Conservation (phyloP, 2,113 vertebrate genomes). For the Elanoides forficatus region DNA sequence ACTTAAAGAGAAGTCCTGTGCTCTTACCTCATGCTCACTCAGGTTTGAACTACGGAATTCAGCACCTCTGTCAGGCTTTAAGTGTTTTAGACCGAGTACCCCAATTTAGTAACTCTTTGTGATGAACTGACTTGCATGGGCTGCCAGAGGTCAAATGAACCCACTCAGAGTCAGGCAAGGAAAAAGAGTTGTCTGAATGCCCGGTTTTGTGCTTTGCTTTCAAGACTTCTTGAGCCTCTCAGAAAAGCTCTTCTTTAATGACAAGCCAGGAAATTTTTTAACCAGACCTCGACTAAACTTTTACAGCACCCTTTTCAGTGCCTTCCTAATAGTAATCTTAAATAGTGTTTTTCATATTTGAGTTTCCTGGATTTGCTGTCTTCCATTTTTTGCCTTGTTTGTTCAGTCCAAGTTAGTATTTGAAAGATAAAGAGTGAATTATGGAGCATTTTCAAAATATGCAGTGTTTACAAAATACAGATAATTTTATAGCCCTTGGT, state of each 20-base stretch:
- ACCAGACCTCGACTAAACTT: neutral
- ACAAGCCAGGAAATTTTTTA: slow-evolving; percentile 15
- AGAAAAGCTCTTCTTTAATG: neutral
- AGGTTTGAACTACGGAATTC: neutral
- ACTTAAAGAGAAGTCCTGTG: slow-evolving; percentile 2
- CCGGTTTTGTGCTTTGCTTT: neutral
- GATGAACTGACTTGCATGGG: neutral
- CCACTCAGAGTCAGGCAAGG: neutral
- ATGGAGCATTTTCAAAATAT: neutral
- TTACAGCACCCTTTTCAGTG: neutral
- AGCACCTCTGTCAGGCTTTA: neutral
- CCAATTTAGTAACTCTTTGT: neutral
- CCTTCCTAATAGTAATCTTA: neutral
- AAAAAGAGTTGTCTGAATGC: neutral
- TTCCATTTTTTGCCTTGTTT: neutral
- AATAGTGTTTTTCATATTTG: neutral
- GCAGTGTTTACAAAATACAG: neutral
- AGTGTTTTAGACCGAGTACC: neutral
- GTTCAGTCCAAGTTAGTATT: neutral
- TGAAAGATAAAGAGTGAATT: neutral
- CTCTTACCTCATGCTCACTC: neutral
- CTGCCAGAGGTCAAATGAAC: neutral
- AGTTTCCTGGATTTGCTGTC: neutral
- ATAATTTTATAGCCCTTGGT: neutral
- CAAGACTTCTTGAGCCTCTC: neutral